A percentile compares a stretch with the other conserved stretches of the same genome.
phyloP scores from a whole-genome alignment of 2,113 vertebrate species.

The Vulpes vulpes region DNA sequence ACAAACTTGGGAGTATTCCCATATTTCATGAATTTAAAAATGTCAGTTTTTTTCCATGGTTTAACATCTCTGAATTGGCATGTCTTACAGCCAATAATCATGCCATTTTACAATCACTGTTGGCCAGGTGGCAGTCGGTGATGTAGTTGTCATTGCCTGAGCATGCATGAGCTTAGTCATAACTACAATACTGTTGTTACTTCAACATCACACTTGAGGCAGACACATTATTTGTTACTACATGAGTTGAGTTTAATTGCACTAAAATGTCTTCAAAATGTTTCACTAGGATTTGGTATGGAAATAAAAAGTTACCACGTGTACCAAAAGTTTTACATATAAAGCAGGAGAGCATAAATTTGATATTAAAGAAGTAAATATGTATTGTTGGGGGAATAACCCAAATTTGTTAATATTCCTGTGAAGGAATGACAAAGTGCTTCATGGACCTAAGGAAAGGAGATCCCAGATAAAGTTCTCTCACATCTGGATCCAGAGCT shows the following conservation, averaged over 20 bases:
- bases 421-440: not conserved
- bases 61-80: not conserved
- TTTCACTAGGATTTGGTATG: conserved; percentile 18
- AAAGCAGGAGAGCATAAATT: not conserved
- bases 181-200: not conserved
- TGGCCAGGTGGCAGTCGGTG: not conserved
- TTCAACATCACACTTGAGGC: not conserved
- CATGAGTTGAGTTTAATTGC: not conserved
- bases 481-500: not conserved
- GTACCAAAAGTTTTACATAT: not conserved
- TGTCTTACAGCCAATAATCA: not conserved
- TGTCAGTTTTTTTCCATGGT: not conserved
- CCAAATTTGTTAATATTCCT: not conserved
- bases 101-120: not conserved
- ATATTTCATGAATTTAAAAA: conserved; percentile 33
- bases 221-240: not conserved
- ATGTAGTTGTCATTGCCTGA: not conserved
- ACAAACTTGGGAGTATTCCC: conserved; percentile 5
- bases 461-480: not conserved
- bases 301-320: conserved; percentile 8
- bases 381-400: not conserved
- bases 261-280: conserved; percentile 12
- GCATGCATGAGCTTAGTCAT: not conserved
- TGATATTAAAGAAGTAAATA: conserved; percentile 37
- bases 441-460: not conserved